Percentiles rank a stretch among this genome's conserved stretches.
These are phyloP conservation scores for Drosophila ficusphila DNA, from an alignment of 1,140 invertebrate species.

Conservation along the genomic window DNA sequence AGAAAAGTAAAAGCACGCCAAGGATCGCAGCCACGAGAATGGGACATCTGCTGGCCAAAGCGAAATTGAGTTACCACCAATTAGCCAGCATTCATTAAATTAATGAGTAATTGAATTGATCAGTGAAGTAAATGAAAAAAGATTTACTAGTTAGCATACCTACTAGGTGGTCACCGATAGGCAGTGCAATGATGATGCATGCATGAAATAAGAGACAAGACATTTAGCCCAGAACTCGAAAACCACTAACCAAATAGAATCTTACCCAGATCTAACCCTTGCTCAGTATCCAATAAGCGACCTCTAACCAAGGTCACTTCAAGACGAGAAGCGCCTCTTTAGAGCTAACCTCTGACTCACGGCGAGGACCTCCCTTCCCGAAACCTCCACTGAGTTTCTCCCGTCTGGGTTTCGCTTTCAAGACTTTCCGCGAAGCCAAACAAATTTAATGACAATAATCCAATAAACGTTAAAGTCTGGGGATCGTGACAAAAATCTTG, in stretches of 20 bases:
- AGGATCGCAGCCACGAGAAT: conserved; percentile 23
- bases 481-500: conserved; percentile 75
- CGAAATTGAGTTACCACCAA: neutral
- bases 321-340: conserved; percentile 52
- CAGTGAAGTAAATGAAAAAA: neutral
- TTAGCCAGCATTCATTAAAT: neutral
- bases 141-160: no score
- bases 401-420: conserved; percentile 67
- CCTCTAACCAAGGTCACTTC: conserved; percentile 18
- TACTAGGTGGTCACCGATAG: no score
- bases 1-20: conserved; percentile 44
- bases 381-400: conserved; percentile 18
- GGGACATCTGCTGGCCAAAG: neutral
- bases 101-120: neutral
- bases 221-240: no score
- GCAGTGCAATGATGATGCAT: no score
- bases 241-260: no score
- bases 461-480: conserved; percentile 72
- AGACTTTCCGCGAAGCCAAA: conserved; percentile 37
- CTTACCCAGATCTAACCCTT: neutral
- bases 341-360: conserved; percentile 61
- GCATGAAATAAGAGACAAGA: no score
- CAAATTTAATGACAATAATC: conserved; percentile 79
- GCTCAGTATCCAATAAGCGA: conserved; percentile 1
- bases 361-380: conserved; percentile 10